A percentile compares a stretch with the other conserved stretches of the same genome.
Conservation (phyloP, 2,888 invertebrate species). For the Prenolepis imparis region DNA sequence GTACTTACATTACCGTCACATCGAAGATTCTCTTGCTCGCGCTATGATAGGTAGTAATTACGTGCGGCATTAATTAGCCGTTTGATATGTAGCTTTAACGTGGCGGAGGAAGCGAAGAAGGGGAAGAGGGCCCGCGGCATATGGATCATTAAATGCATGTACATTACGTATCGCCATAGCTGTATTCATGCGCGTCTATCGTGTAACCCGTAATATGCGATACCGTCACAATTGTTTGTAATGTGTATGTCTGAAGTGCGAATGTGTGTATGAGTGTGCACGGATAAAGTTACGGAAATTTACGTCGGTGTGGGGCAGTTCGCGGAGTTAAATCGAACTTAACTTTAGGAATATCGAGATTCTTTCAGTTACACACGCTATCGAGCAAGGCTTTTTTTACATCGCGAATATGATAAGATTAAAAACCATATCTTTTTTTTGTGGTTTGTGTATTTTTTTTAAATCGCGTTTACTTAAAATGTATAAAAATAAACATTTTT, state of each 20-base stretch:
- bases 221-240: conserved; percentile 10
- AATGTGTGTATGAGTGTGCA: not conserved
- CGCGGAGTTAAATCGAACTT: conserved; percentile 14
- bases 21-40: conserved; percentile 68
- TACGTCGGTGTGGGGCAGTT: not conserved
- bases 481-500: conserved; percentile 1
- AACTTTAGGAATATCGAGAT: conserved; percentile 1
- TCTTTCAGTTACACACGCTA: conserved; percentile 10
- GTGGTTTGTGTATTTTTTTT: not conserved
- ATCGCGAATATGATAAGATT: not conserved
- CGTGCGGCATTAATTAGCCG: conserved; percentile 82
- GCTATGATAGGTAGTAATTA: conserved; percentile 83
- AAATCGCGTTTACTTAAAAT: not conserved
- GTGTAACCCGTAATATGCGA: conserved; percentile 44
- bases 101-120: conserved; percentile 38
- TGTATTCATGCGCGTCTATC: conserved; percentile 42
- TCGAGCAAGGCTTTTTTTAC: not conserved
- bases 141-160: conserved; percentile 80
- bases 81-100: conserved; percentile 81
- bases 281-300: conserved; percentile 29
- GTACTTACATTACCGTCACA: conserved; percentile 36
- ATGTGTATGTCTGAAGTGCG: not conserved
- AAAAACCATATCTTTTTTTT: not conserved
- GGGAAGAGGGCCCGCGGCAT: conserved; percentile 41
- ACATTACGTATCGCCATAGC: conserved; percentile 65